Conservation (phyloP, 2,113 vertebrate genomes). For the Telmatochromis brichardi region DNA sequence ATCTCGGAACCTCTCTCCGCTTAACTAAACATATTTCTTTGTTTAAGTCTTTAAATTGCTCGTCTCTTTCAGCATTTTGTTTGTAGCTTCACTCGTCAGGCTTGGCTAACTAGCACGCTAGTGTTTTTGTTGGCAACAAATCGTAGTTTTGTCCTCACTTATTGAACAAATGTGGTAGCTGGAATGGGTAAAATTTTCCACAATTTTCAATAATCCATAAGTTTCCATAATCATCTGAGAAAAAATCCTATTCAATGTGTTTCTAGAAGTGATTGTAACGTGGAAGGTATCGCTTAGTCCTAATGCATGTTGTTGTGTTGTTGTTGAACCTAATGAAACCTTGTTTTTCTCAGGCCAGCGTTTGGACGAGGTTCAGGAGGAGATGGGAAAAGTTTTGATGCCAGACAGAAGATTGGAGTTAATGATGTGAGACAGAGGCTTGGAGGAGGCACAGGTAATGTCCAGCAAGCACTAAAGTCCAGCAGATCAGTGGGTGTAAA, state of each 20-base stretch:
- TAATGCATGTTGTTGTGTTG: neutral
- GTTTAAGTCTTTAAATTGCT: accelerated
- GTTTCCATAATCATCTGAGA: neutral
- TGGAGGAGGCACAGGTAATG: constrained; percentile 56
- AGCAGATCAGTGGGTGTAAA: neutral
- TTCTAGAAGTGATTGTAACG: neutral
- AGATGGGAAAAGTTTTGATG: constrained; percentile 82
- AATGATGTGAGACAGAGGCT: constrained; percentile 84
- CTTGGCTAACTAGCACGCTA: neutral
- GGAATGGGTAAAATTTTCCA: neutral
- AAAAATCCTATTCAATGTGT: neutral
- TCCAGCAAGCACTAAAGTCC: neutral
- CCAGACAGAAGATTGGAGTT: constrained; percentile 88
- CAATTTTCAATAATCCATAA: neutral
- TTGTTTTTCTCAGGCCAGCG: constrained; percentile 31
- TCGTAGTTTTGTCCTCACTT: too few species aligned
- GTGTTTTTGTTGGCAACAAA: neutral
- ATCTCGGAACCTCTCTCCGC: accelerated
- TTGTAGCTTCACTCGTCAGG: neutral
- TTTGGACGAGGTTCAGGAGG: constrained; percentile 37
- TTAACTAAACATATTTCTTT: neutral
- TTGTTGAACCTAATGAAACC: neutral
- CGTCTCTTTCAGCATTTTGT: neutral
- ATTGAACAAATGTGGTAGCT: neutral
- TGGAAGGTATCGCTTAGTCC: neutral